Evolutionary conservation across 2,797 vertebrate genomes (phyloP).

Genomic region (Diglossa cyanea): DNA sequence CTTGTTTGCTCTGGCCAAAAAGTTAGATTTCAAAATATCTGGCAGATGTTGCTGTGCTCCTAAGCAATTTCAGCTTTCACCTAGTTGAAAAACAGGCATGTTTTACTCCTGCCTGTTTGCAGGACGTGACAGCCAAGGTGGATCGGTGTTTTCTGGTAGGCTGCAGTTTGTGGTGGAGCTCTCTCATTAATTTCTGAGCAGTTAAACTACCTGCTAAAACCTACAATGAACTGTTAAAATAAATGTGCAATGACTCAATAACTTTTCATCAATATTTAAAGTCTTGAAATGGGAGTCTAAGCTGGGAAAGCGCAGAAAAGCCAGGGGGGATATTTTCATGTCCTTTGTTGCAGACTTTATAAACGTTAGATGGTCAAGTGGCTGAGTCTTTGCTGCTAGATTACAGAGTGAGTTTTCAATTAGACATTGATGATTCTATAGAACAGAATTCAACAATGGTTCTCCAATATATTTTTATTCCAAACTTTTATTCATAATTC

Average conservation of each 20-base stretch:
- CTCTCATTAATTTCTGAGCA: neutral
- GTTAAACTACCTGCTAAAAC: neutral
- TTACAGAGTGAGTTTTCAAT: neutral
- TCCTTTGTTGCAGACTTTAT: neutral
- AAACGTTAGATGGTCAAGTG: neutral
- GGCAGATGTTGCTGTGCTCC: neutral
- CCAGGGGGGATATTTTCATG: neutral
- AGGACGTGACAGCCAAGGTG: neutral
- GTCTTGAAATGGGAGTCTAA: neutral
- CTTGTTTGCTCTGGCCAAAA: slow-evolving; percentile 20
- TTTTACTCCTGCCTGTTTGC: neutral
- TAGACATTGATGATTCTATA: neutral
- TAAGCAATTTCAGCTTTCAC: neutral
- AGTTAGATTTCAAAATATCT: slow-evolving; percentile 32
- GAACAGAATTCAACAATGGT: neutral
- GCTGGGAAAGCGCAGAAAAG: neutral
- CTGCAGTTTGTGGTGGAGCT: neutral
- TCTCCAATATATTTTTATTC: neutral
- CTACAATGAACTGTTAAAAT: neutral
- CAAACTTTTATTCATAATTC: neutral
- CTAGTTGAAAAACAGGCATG: neutral
- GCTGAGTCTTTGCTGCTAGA: neutral
- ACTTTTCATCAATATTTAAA: neutral
- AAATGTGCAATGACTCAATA: neutral
- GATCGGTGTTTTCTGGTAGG: neutral